Conservation (phyloP, 2,113 vertebrate species). For the Siniperca knerii region DNA sequence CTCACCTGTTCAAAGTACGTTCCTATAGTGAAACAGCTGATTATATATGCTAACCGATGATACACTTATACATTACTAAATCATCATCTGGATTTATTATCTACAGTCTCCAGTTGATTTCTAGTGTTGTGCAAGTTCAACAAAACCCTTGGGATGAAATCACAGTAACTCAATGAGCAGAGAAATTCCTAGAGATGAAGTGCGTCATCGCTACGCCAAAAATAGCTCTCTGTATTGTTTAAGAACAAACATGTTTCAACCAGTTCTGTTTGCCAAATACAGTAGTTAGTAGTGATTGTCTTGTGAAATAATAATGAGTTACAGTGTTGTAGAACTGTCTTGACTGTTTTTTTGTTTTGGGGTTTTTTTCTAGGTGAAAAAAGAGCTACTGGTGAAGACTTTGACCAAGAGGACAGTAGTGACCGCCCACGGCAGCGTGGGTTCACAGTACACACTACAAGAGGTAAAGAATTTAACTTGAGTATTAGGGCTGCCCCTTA, state of each 20-base stretch:
- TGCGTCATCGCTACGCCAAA: not conserved
- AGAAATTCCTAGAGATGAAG: not conserved
- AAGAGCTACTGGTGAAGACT: slow-evolving; percentile 90
- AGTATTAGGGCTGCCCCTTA: too few relatives aligned
- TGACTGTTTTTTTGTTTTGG: not conserved
- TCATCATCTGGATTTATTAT: not conserved
- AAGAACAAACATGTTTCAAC: slow-evolving; percentile 2
- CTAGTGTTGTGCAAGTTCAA: not conserved
- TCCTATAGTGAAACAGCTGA: not conserved
- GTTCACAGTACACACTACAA: slow-evolving; percentile 90
- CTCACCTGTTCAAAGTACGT: slow-evolving; percentile 87
- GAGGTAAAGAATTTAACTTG: slow-evolving; percentile 84
- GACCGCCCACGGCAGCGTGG: slow-evolving; percentile 85
- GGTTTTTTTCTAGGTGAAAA: slow-evolving; percentile 86
- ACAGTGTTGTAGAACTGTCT: not conserved
- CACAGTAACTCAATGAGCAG: not conserved
- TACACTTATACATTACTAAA: not conserved
- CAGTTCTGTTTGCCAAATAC: not conserved
- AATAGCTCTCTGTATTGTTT: slow-evolving; percentile 14
- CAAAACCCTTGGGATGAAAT: not conserved
- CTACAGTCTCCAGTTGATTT: not conserved
- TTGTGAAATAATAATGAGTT: not conserved
- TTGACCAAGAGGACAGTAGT: slow-evolving; percentile 92
- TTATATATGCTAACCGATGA: not conserved
- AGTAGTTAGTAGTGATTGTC: not conserved